Base-by-base conservation (phyloP, 2,797 vertebrate genomes). In the Gallinago stenura region DNA sequence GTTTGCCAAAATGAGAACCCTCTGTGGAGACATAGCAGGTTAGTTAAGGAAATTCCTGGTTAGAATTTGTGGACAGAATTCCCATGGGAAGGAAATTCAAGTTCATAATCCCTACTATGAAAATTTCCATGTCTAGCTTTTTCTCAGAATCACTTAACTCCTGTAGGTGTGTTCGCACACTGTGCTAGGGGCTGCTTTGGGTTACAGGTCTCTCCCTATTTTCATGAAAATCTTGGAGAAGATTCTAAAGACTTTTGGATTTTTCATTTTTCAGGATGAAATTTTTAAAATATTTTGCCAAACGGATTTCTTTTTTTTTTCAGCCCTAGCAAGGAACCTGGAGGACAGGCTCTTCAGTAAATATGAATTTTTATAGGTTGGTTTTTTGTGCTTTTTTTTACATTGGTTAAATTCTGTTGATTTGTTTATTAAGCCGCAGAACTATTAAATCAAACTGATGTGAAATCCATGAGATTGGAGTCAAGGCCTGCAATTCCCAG, bases 221-320 rank as follows among this genome's bases (percentile, higher is more conserved):
- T 89, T 80, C 43, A 15, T 79, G 10, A 4, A 79, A 25, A 7
- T 24, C 28, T 43, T 33, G 12, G 7, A 10, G 21, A 90, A 88
- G 17, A 77, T 75, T 88, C 21, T 75, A 19, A 78, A 56, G 19
- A 7, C 5, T 78, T 80, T 85, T 22, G 48, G 13, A 33, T 85
- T 66, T 83, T 57, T 30, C 15, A 3, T 37, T 58, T 70, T 83
- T 87, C 45, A 56, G 18, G 8, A 37, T 39, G 33, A 93, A 58
- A 19, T 72, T n/a, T 15, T 1, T 3, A 21, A 62, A 41, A 39
- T 6, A 2, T 2, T 13, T 57, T 66, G 2, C 9, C 8, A 46
- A 30, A 28, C 10, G 12, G 4, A 13, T 71, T 90, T 86, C 10
- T 43, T 84, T 5, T 31, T 85, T 85, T 91, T 83, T 50, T 26